Base-by-base conservation (phyloP, 2,888 invertebrate genomes). In the Sinhomidia bicolor region DNA sequence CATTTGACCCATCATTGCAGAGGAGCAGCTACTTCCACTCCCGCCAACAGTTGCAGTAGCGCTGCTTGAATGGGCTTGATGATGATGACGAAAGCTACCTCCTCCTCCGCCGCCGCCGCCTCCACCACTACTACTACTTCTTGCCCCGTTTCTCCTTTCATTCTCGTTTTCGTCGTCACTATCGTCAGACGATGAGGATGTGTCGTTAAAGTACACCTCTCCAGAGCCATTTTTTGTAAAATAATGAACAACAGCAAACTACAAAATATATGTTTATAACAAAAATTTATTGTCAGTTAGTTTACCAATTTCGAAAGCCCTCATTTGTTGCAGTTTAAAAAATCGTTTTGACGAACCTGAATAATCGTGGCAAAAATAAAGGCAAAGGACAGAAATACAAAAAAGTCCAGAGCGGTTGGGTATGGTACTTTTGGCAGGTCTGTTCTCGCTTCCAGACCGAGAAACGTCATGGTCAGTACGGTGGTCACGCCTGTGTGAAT, bases 341-440 rank as follows among this genome's bases (percentile, higher is more conserved):
- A n/a, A n/a, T n/a, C n/a, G n/a, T n/a, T n/a, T n/a, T n/a, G n/a
- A n/a, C 29, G 0, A 91, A 95, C 95, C 94, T 97, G 96, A 88
- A 97, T 95, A 88, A 97, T 96, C 1, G 97, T 96, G 6, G 97
- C 96, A 93, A 96, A 96, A 91, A 96, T 96, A 93, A 96, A 96
- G 1, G 95, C 96, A 93, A 97, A 97, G 20, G 96, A 96, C 26
- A 96, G 94, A 93, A 96, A 96, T 2, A 97, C 96, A 93, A 97
- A 97, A 93, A 96, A 96, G 93, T 97, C 97, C 90, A 97, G 94
- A 0, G 97, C 97, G n/a, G 97, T 97, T 3, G 96, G 96, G 93
- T 97, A 97, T 74, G 97, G 95, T 82, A 97, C 97, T 94, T 97
- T 97, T 5, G 97, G 97, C 86, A 97, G 94, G 94, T 97, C 97